Percentiles rank a stretch among this genome's conserved stretches.
Evolutionary conservation across 2,888 invertebrate species (phyloP).

Genomic region (Muscina levida): DNA sequence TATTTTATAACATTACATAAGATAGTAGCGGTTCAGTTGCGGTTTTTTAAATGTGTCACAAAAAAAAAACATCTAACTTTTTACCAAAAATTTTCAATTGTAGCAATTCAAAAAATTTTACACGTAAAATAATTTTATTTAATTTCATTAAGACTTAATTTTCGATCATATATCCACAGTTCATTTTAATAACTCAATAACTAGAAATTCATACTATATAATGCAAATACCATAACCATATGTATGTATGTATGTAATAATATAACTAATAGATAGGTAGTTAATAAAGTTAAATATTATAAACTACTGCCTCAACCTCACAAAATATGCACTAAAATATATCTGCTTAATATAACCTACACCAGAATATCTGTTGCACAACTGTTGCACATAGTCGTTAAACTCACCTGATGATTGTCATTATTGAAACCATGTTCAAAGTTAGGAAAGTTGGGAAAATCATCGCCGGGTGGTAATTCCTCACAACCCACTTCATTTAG

Average conservation of each 20-base stretch:
- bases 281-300: background rate
- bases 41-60: too few relatives aligned
- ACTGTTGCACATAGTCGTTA: background rate
- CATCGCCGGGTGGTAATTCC: conserved; percentile 91
- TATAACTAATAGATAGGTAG: conserved; percentile 18
- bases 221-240: conserved; percentile 48
- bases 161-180: conserved; percentile 32
- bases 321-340: conserved; percentile 19
- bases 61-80: too few relatives aligned
- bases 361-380: conserved; percentile 18
- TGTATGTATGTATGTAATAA: conserved; percentile 15
- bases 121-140: too few relatives aligned
- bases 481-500: conserved; percentile 92
- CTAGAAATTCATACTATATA: background rate
- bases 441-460: conserved; percentile 81
- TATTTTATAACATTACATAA: too few relatives aligned
- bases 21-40: too few relatives aligned
- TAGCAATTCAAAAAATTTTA: too few relatives aligned
- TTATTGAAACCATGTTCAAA: conserved; percentile 82
- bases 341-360: conserved; percentile 42
- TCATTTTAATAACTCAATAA: too few relatives aligned
- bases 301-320: conserved; percentile 51
- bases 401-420: conserved; percentile 83
- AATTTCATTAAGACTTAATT: conserved; percentile 32
- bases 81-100: too few relatives aligned